Percentiles rank a stretch among this genome's conserved stretches.
These are phyloP conservation scores for Muscicapa striata DNA, from an alignment of 2,797 vertebrate genomes.

Conservation along the genomic window DNA sequence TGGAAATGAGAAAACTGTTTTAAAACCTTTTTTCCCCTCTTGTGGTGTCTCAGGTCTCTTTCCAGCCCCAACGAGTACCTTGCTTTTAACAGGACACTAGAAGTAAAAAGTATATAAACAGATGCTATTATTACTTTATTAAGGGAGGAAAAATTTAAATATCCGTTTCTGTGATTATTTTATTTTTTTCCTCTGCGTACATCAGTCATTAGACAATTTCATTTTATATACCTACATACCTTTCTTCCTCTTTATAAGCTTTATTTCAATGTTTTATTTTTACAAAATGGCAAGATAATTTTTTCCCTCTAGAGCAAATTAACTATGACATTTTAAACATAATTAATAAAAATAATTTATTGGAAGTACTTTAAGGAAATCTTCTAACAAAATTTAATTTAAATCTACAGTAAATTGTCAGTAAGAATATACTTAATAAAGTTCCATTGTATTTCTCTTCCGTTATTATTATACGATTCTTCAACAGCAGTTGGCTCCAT, in stretches of 20 bases:
- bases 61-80: fast-evolving
- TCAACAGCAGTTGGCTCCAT: neutral
- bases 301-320: neutral
- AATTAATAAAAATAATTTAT: neutral
- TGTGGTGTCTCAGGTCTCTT: neutral
- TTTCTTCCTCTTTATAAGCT: neutral
- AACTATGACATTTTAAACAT: neutral
- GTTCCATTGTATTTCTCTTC: neutral
- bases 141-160: neutral
- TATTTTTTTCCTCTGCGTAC: neutral
- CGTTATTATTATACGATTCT: neutral
- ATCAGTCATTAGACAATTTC: neutral
- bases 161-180: neutral
- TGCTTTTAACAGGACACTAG: neutral
- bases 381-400: neutral
- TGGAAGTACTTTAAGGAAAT: neutral
- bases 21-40: neutral
- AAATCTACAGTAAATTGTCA: neutral
- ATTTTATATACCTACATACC: neutral
- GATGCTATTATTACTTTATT: neutral
- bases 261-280: neutral
- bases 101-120: neutral
- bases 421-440: constrained; percentile 6
- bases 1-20: neutral
- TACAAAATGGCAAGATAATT: neutral